These are phyloP conservation scores for Mionectes macconnelli DNA, from an alignment of 2,113 vertebrate species.

Conservation along the genomic window DNA sequence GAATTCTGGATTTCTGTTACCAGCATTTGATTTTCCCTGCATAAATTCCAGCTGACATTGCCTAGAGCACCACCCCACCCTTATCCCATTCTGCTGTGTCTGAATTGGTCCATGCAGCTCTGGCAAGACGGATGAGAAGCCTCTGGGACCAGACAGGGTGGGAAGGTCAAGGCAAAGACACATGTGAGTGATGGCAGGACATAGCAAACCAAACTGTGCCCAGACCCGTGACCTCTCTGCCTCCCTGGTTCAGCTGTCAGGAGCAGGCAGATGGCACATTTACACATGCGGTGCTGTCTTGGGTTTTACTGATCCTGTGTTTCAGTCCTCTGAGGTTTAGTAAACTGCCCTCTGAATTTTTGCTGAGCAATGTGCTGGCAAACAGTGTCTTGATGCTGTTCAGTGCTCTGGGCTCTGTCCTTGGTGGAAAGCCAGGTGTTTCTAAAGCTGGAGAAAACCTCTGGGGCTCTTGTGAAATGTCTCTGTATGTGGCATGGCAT, in stretches of 20 bases:
- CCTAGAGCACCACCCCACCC: neutral
- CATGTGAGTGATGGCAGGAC: accelerated
- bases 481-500: neutral
- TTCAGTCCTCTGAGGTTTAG: neutral
- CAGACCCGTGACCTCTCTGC: neutral
- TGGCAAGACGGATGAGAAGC: neutral
- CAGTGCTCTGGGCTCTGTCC: neutral
- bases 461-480: neutral
- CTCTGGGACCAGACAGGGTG: neutral
- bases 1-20: neutral
- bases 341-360: neutral
- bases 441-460: neutral
- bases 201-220: neutral
- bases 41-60: neutral
- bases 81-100: neutral
- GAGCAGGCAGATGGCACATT: neutral
- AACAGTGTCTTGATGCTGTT: neutral
- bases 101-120: neutral
- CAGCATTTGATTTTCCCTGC: neutral
- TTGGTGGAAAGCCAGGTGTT: neutral
- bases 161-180: neutral
- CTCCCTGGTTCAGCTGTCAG: neutral
- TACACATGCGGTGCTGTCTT: neutral
- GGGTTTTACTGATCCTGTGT: neutral
- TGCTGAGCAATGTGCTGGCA: neutral